Evolutionary conservation across 2,888 invertebrate species (phyloP), one percentile per base, ranked within the genome.

Genomic region (Mayetiola destructor): DNA sequence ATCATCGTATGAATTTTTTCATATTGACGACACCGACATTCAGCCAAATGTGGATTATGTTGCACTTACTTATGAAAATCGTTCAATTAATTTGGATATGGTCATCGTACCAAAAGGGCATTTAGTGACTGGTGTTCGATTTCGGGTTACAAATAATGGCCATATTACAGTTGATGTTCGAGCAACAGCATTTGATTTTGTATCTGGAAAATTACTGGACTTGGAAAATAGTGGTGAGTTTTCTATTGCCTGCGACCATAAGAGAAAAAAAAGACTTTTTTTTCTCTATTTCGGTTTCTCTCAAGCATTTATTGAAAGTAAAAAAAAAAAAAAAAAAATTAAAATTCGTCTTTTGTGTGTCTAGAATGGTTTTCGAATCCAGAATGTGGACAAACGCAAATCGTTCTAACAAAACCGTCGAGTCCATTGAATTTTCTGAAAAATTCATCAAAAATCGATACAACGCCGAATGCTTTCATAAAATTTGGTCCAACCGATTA

Each of bases 51-150:
- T 73, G 2, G 85, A 88, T 65, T 88, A 81, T 66, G 83, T 85
- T 65, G 82, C 78, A 16, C 66, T 88, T 61, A 77, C 78, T 0
- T 85, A 81, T 73, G 82, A 84, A 65, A 77, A 77, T 62, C 72
- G 87, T 58, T 81, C 80, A 0, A 71, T 88, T 1, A 88, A 88
- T 67, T 69, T 88, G 62, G 88, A 88, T 64, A 82, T 84, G 64
- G 68, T 87, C 53, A 73, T 76, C 35, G 80, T 80, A 0, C 79
- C 81, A 0, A 65, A 69, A 0, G 80, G 80, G 57, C 77, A 81
- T 62, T 72, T 86, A 4, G 66, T 88, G 48, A 57, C 62, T 77
- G 81, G 81, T 32, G 72, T 80, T 0, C 78, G 81, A 62, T 84
- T 87, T 70, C 76, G 82, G 58, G 73, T 79, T 67, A 73, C 88